Evolutionary conservation across 1,140 invertebrate genomes (phyloP), one percentile per base, ranked within the genome.

Genomic region (Penaeus indicus): DNA sequence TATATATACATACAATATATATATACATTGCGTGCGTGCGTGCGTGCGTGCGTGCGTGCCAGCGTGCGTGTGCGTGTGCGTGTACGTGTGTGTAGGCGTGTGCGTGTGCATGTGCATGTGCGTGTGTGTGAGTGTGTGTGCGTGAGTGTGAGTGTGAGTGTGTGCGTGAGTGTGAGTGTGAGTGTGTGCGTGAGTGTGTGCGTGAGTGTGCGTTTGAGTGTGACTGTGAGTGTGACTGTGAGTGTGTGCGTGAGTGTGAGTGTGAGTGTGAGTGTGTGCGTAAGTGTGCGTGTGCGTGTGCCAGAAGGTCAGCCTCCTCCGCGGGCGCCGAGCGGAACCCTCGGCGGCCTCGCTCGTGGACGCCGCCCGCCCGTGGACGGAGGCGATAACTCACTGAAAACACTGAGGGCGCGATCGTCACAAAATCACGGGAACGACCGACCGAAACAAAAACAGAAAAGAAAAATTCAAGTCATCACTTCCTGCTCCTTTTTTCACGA

Each of bases 101-200:
- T 78, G 75, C 47, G 75, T 78, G 75, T 78, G n/a, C 47, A 13
- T 78, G 75, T 78, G 75, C 47, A 13, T 78, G 75, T 82, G 54
- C 62, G 42, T 82, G 54, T 82, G 80, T 61, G 54, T 61, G 80
- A 3, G 54, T 82, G 80, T 61, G 22, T 82, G 47, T 82, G 54
- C 2, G 47, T 61, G 54, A 62, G 47, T 25, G 54, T 82, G 13
- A 62, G n/a, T 78, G 19, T 78, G 19, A 10, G 19, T 78, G 19
- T 78, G 19, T 78, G 19, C 47, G 7, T 78, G 19, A 10, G 19
- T 78, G 19, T 78, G 7, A 0, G n/a, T 82, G n/a, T 82, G n/a
- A 62, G n/a, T 82, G n/a, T 82, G n/a, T 61, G n/a, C 62, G n/a
- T 82, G n/a, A 62, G n/a, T 82, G n/a, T 82, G n/a, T 61, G n/a